These are phyloP conservation scores for Forbesichthys papilliferus DNA, from an alignment of 2,113 vertebrate genomes.

Conservation along the genomic window DNA sequence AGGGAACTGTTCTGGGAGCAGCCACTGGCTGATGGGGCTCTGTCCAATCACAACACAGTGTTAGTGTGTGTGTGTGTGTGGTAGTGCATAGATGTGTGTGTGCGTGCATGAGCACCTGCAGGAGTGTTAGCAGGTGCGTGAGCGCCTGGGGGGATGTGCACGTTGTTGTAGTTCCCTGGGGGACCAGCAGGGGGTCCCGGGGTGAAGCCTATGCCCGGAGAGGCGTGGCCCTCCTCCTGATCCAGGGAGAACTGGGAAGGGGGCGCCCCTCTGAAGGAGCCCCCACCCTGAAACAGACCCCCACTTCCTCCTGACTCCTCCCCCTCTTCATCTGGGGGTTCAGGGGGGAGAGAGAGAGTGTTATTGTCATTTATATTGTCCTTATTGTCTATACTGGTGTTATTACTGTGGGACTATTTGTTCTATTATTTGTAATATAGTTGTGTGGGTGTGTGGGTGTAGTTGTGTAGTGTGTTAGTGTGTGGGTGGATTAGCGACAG, in stretches of 20 bases:
- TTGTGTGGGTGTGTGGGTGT: too few relatives aligned
- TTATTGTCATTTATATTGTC: too few relatives aligned
- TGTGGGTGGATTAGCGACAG: too few relatives aligned
- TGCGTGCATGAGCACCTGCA: neutral
- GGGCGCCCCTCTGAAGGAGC: neutral
- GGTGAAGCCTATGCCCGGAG: neutral
- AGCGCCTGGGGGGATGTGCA: neutral
- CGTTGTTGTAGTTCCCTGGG: neutral
- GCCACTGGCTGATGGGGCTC: conserved; percentile 81
- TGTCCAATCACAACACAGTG: conserved; percentile 39
- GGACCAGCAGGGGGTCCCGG: neutral
- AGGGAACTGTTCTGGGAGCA: conserved; percentile 77
- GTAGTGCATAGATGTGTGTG: neutral
- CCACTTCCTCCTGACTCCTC: neutral
- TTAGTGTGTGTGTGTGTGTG: neutral
- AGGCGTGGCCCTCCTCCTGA: neutral
- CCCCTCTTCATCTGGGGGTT: neutral
- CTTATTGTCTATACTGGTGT: too few relatives aligned
- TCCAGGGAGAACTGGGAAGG: neutral
- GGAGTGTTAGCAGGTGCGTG: neutral
- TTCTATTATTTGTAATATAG: too few relatives aligned
- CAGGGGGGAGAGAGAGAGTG: neutral
- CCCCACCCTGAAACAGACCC: neutral
- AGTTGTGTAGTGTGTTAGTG: too few relatives aligned
- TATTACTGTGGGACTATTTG: too few relatives aligned